Base-by-base conservation (phyloP, 37 sponge, comb jelly and placozoan genomes). In the Agelas oroides region DNA sequence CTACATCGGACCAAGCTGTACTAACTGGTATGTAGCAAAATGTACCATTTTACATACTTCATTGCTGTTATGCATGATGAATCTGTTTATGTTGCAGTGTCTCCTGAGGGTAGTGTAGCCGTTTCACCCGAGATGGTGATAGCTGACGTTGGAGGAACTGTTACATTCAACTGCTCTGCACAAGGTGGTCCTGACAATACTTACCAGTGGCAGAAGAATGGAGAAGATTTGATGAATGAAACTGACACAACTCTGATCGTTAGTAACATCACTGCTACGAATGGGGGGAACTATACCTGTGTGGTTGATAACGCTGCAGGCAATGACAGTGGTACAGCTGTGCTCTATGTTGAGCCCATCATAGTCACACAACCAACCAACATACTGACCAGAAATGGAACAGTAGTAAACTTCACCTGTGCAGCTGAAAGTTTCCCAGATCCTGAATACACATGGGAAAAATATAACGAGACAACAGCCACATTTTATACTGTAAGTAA, bases 281-380 rank as follows among this genome's bases (percentile, higher is more conserved):
- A 85, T 79, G 84, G 81, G 33, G 91, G 91, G 34, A 25, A 14
- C 28, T 90, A 90, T 59, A 66, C 18, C 17, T 90, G 84, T 84
- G 36, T 41, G 18, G 84, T 75, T 15, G 39, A 11, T 11, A 84
- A 74, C 62, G 84, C n/a, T 28, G 84, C 84, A 66, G 84, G 66
- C 28, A 65, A 12, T 68, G 70, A n/a, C 25, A 37, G 40, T 37
- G 70, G 54, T 46, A 37, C 30, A 33, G 37, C 57, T n/a, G 68
- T 70, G 12, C 20, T 81, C 57, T 80, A 57, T 40, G 75, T 84
- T 32, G 34, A 18, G 25, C 65, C 53, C 17, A 34, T 24, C 2
- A 70, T 86, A 21, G 39, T 71, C 14, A 59, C 27, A 13, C 33
- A 86, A 13, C 87, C 87, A 23, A 39, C 28, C 2, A 41, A 61